These are phyloP conservation scores for Aleiodes testaceus DNA, from an alignment of 2,888 invertebrate species.

Conservation along the genomic window DNA sequence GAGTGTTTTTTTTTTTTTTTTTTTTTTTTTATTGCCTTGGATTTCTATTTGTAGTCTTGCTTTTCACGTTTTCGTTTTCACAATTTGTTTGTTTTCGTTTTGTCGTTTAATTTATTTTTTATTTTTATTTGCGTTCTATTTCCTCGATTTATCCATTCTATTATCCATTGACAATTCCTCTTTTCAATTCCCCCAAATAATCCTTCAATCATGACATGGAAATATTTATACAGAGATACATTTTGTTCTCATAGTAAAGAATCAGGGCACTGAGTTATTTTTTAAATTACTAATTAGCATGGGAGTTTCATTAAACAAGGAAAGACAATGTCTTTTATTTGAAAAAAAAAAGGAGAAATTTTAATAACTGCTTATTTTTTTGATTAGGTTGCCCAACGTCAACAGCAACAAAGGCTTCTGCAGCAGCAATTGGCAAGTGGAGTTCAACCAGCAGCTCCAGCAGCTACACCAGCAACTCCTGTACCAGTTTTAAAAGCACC, in stretches of 20 bases:
- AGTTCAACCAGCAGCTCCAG: conserved; percentile 61
- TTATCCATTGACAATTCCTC: conserved; percentile 8
- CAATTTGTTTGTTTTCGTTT: conserved; percentile 50
- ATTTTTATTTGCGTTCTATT: conserved; percentile 38
- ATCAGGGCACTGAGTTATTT: conserved; percentile 48
- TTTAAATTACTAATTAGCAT: conserved; percentile 42
- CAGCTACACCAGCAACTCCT: conserved; percentile 63
- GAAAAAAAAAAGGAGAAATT: background rate
- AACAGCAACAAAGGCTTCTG: conserved; percentile 77
- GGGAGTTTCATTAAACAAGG: conserved; percentile 21
- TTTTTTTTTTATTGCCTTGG: conserved; percentile 7
- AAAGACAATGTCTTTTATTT: conserved; percentile 12
- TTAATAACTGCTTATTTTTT: conserved; percentile 31
- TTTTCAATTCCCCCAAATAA: conserved; percentile 31
- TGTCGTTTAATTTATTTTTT: conserved; percentile 50
- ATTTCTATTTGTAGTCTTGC: conserved; percentile 30
- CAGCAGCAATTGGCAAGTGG: conserved; percentile 74
- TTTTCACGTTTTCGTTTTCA: conserved; percentile 41
- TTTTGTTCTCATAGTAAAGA: conserved; percentile 19
- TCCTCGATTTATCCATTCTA: conserved; percentile 4
- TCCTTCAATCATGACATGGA: conserved; percentile 12
- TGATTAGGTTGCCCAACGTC: conserved; percentile 79
- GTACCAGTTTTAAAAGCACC: conserved; percentile 62
- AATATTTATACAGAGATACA: conserved; percentile 32
- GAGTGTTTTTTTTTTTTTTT: no score